Evolutionary conservation across 2,888 invertebrate genomes (phyloP).

Genomic region (Aricia artaxerxes): DNA sequence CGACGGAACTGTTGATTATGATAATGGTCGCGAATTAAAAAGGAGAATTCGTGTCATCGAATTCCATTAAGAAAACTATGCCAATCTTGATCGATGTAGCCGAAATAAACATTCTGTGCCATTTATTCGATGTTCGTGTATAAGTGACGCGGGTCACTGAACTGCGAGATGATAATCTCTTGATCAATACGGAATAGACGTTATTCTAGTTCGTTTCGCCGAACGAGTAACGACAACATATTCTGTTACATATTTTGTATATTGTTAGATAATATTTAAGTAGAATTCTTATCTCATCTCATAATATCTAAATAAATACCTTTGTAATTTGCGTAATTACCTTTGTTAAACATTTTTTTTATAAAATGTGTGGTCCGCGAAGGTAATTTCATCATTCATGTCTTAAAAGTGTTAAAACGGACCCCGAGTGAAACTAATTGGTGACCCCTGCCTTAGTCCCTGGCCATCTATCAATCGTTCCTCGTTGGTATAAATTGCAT

Average conservation of each 20-base stretch:
- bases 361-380: no score
- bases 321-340: no score
- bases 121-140: conserved; percentile 13
- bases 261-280: not conserved
- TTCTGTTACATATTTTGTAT: not conserved
- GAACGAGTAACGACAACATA: not conserved
- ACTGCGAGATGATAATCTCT: conserved; percentile 13
- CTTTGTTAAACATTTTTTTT: no score
- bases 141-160: conserved; percentile 20
- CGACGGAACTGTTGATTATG: not conserved
- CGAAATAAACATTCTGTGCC: conserved; percentile 24
- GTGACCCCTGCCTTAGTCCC: not conserved
- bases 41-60: conserved; percentile 16
- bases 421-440: no score
- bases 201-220: not conserved
- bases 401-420: no score
- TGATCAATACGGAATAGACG: conserved; percentile 15
- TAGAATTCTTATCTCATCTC: not conserved
- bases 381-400: no score
- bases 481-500: not conserved
- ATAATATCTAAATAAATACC: no score
- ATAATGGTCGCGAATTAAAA: conserved; percentile 3
- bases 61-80: conserved; percentile 16
- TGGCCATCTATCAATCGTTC: not conserved
- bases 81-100: conserved; percentile 21